Conservation (phyloP, 2,888 invertebrate genomes). For the Imbricaverruca yamaguchii region DNA sequence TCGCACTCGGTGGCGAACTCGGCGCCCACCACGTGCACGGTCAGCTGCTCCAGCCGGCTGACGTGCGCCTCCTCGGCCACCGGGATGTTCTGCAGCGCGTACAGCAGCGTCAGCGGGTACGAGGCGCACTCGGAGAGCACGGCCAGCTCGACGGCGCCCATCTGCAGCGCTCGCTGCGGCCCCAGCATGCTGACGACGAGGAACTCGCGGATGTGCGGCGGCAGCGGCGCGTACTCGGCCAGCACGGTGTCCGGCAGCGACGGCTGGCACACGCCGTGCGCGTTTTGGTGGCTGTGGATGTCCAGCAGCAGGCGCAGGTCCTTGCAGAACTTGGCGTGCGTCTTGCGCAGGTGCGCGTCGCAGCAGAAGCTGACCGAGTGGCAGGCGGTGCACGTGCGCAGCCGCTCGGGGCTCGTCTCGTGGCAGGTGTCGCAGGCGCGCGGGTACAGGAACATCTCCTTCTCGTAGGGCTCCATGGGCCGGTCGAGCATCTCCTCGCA, state of each 20-base stretch:
- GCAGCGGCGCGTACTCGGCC: neutral
- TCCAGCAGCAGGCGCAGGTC: constrained; percentile 8
- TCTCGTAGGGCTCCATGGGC: constrained; percentile 16
- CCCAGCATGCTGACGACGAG: constrained; percentile 23
- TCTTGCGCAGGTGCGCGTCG: constrained; percentile 18
- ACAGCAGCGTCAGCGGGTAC: constrained; percentile 29
- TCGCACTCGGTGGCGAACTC: constrained; percentile 26
- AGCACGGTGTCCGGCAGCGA: neutral
- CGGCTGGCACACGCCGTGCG: constrained; percentile 11
- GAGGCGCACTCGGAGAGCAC: constrained; percentile 27
- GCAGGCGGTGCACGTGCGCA: constrained; percentile 25
- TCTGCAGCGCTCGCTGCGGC: constrained; percentile 7
- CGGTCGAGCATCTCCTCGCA: constrained; percentile 2
- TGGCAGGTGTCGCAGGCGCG: constrained; percentile 27
- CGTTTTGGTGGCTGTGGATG: neutral
- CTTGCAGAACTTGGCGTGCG: constrained; percentile 27
- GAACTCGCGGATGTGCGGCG: neutral
- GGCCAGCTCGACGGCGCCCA: constrained; percentile 8
- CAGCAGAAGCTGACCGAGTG: constrained; percentile 28
- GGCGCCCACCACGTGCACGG: constrained; percentile 31
- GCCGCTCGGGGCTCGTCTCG: neutral
- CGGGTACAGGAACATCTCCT: constrained; percentile 28
- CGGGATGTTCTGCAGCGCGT: constrained; percentile 26
- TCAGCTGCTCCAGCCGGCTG: constrained; percentile 20
- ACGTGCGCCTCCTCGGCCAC: constrained; percentile 19